phyloP scores from a whole-genome alignment of 2,888 invertebrate genomes.

The Belgica antarctica region DNA sequence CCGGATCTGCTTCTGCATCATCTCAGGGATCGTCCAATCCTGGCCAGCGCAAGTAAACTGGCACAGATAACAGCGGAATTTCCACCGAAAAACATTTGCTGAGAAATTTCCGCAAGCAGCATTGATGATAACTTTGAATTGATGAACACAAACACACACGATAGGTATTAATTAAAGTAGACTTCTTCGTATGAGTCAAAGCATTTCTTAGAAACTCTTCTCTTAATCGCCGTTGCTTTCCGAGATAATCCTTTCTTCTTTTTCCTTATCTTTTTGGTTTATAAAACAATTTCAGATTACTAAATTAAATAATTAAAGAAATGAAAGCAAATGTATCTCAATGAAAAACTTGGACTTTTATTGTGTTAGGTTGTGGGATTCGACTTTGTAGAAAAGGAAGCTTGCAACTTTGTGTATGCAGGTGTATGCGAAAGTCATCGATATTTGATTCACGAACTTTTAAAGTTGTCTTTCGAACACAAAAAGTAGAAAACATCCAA shows the following conservation, averaged over 20 bases:
- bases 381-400: too few species aligned
- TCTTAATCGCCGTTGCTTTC: not conserved
- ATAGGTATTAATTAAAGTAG: constrained; percentile 20
- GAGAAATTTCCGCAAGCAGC: not conserved
- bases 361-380: too few species aligned
- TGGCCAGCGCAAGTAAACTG: constrained; percentile 10
- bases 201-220: not conserved
- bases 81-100: not conserved
- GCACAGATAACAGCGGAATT: too few species aligned
- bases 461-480: too few species aligned
- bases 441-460: too few species aligned
- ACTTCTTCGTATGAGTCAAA: not conserved
- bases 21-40: constrained; percentile 20
- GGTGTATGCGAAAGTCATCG: too few species aligned
- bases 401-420: too few species aligned
- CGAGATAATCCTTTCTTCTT: not conserved
- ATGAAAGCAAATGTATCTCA: constrained; percentile 9
- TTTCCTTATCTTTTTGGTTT: constrained; percentile 1
- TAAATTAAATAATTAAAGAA: constrained; percentile 26
- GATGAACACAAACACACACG: not conserved
- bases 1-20: constrained; percentile 15
- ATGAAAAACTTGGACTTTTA: too few species aligned
- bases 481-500: too few species aligned
- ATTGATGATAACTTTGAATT: not conserved
- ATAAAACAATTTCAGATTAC: not conserved